These are phyloP conservation scores for Emys orbicularis DNA, from an alignment of 2,797 vertebrate species.

Conservation along the genomic window DNA sequence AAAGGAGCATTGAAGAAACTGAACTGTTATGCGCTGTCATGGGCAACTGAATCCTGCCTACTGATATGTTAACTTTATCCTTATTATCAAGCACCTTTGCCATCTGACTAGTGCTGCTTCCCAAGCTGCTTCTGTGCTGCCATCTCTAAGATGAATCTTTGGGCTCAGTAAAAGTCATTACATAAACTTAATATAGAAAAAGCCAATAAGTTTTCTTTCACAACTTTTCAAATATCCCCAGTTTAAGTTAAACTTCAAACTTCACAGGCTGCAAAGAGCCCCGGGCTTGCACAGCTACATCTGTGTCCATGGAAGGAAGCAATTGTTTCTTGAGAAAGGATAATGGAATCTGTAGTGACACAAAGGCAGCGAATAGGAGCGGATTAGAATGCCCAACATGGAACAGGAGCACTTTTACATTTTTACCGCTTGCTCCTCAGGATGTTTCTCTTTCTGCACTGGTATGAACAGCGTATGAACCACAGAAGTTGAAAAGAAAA, in stretches of 20 bases:
- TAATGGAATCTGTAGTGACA: not conserved
- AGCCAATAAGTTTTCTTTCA: conserved; percentile 16
- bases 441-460: not conserved
- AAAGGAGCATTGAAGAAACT: not conserved
- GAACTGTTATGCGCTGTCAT: not conserved
- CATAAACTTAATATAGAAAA: conserved; percentile 65
- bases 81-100: conserved; percentile 28
- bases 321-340: conserved; percentile 30
- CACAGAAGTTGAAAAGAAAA: not conserved
- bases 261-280: not conserved
- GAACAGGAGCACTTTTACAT: not conserved
- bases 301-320: conserved; percentile 40
- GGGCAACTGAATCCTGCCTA: not conserved
- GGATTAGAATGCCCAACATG: not conserved
- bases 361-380: not conserved
- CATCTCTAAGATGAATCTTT: conserved; percentile 41
- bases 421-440: not conserved
- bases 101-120: not conserved
- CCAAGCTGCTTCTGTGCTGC: not conserved
- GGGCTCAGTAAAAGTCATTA: conserved; percentile 41
- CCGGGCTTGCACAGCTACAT: conserved; percentile 49
- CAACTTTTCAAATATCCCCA: conserved; percentile 57
- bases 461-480: not conserved
- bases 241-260: conserved; percentile 60
- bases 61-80: not conserved